phyloP scores from a whole-genome alignment of 2,113 vertebrate species.

The Takifugu flavidus region DNA sequence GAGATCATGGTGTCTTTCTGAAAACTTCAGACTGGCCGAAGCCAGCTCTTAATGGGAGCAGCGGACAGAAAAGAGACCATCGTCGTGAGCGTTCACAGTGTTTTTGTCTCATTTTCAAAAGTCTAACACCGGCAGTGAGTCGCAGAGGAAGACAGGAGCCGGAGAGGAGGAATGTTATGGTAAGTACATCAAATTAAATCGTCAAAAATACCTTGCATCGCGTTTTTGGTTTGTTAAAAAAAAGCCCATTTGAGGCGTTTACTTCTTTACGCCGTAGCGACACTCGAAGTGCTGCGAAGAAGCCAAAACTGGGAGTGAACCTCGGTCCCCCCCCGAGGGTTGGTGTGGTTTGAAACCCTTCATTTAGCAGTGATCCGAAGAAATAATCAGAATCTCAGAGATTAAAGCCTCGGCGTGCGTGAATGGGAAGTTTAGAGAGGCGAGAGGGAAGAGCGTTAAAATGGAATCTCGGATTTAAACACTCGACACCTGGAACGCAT shows the following conservation, averaged over 20 bases:
- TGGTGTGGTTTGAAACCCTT: slow-evolving; percentile 19
- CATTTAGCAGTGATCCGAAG: too few relatives aligned
- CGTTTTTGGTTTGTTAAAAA: slow-evolving; percentile 12
- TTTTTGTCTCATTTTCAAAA: slow-evolving; percentile 52
- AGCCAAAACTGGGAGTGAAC: slow-evolving; percentile 58
- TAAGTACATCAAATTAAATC: slow-evolving; percentile 55
- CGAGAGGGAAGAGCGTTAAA: slow-evolving; percentile 41
- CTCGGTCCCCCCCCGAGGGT: slow-evolving; percentile 27
- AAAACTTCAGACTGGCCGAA: slow-evolving; percentile 67
- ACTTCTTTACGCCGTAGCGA: slow-evolving; percentile 12
- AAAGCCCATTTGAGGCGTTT: slow-evolving; percentile 19
- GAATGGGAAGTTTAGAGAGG: slow-evolving; percentile 31
- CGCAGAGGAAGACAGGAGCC: slow-evolving; percentile 41
- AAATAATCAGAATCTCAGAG: not conserved
- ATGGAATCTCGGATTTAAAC: slow-evolving; percentile 43
- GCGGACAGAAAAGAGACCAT: slow-evolving; percentile 36
- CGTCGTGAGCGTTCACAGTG: slow-evolving; percentile 43
- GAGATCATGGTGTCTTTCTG: slow-evolving; percentile 28
- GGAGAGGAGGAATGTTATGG: slow-evolving; percentile 70
- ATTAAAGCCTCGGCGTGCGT: not conserved
- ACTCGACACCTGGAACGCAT: slow-evolving; percentile 55
- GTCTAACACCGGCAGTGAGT: slow-evolving; percentile 59
- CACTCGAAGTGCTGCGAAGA: slow-evolving; percentile 28
- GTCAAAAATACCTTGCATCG: not conserved
- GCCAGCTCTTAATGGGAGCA: slow-evolving; percentile 34